Conservation (phyloP, 2,797 vertebrate genomes). For the Premnoplex brunnescens region DNA sequence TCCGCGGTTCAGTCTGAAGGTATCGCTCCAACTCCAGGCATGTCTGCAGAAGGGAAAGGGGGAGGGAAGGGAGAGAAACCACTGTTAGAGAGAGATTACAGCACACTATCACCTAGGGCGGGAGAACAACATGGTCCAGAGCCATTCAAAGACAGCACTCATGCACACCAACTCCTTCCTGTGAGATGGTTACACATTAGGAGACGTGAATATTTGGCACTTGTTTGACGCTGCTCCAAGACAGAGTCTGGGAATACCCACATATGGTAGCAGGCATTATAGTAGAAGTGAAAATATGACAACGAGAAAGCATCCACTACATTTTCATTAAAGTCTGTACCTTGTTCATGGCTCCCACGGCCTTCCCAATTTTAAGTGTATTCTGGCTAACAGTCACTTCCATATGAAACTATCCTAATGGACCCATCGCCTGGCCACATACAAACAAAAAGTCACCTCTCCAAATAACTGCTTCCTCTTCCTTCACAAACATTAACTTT, state of each 20-base stretch:
- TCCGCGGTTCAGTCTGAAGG: slow-evolving; percentile 95
- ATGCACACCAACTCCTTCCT: not conserved
- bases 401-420: not conserved
- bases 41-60: slow-evolving; percentile 79
- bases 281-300: not conserved
- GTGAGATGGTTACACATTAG: not conserved
- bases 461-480: not conserved
- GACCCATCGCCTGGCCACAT: accelerated
- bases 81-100: slow-evolving; percentile 43
- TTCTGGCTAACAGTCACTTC: not conserved
- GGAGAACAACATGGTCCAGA: not conserved
- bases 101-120: not conserved
- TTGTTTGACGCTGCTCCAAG: not conserved
- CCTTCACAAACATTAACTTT: slow-evolving; percentile 13
- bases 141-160: not conserved
- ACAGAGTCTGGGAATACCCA: not conserved
- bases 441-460: not conserved
- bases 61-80: slow-evolving; percentile 31
- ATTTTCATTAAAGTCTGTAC: not conserved
- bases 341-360: not conserved
- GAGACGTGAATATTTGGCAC: not conserved
- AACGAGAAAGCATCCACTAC: not conserved
- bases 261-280: accelerated
- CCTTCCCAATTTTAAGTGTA: not conserved
- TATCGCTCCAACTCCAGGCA: slow-evolving; percentile 97